Evolutionary conservation across 2,113 vertebrate genomes (phyloP).

Genomic region (Condylura cristata): DNA sequence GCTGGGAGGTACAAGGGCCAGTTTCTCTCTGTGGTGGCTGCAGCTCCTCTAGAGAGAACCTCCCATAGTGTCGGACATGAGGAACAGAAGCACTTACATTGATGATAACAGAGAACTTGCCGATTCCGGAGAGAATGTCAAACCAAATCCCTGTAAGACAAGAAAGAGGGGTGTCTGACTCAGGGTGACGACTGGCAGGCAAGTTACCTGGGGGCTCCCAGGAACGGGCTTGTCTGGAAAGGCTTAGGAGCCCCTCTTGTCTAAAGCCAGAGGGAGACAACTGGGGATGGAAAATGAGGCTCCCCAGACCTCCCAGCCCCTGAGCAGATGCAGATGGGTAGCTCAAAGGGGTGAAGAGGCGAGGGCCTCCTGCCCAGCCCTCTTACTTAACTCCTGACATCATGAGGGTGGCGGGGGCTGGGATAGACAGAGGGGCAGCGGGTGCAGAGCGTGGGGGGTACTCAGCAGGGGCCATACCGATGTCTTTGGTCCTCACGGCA

Average conservation of each 20-base stretch:
- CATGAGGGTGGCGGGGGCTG: fast-evolving
- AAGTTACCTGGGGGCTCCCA: not conserved
- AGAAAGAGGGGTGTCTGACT: not conserved
- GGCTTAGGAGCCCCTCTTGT: not conserved
- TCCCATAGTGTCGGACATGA: not conserved
- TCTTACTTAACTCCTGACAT: not conserved
- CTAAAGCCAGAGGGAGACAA: not conserved
- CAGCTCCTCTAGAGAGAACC: not conserved
- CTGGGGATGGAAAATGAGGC: no score
- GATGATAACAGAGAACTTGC: constrained; percentile 98
- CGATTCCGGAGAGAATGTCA: constrained; percentile 96
- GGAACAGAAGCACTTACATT: constrained; percentile 91
- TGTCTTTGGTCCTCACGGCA: constrained; percentile 95
- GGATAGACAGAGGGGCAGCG: no score
- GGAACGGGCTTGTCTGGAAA: not conserved
- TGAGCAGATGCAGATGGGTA: not conserved
- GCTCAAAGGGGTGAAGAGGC: not conserved
- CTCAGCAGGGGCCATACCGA: constrained; percentile 87
- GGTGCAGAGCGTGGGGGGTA: fast-evolving
- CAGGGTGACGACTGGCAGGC: not conserved
- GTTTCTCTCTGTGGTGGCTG: not conserved
- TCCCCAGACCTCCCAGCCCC: not conserved
- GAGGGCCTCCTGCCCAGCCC: not conserved
- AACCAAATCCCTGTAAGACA: constrained; percentile 96
- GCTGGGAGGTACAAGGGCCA: not conserved